Conservation (phyloP, 1,140 invertebrate genomes). For the Penaeus chinensis region DNA sequence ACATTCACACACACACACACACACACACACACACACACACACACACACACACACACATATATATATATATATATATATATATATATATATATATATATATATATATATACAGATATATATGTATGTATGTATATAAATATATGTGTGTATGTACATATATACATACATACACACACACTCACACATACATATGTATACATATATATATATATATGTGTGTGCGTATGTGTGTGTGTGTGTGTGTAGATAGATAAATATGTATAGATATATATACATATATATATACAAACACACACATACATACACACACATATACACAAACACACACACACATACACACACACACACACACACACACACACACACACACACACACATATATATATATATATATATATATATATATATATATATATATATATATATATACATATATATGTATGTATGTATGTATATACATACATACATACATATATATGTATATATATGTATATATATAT, state of each 20-base stretch:
- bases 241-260: constrained; percentile 2
- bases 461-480: background rate
- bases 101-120: no score
- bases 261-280: no score
- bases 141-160: background rate
- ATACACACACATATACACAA: no score
- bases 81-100: no score
- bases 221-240: background rate
- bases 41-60: no score
- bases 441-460: background rate
- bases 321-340: no score
- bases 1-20: no score
- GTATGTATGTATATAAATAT: background rate
- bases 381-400: constrained; percentile 18
- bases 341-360: background rate
- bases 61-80: no score
- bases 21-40: no score
- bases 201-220: constrained; percentile 11
- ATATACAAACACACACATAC: no score
- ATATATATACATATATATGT: constrained; percentile 35
- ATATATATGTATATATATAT: no score
- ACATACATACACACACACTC: background rate
- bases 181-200: background rate
- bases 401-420: constrained; percentile 13
- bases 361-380: constrained; percentile 20